Conservation (phyloP, 2,888 invertebrate genomes). For the Agonopterix arenella region DNA sequence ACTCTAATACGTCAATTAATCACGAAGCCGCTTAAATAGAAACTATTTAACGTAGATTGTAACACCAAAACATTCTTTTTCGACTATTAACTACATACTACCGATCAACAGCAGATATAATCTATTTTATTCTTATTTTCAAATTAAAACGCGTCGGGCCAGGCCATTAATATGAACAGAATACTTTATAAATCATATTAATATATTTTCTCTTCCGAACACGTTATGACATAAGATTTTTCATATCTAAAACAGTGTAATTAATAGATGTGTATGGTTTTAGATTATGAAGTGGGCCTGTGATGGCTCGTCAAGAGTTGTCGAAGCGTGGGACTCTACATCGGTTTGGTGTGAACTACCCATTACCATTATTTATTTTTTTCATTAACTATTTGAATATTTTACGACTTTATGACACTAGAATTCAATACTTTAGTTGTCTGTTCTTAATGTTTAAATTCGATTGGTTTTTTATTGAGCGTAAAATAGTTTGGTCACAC, state of each 20-base stretch:
- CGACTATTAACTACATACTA: constrained; percentile 16
- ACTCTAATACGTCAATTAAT: constrained; percentile 25
- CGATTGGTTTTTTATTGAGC: background rate
- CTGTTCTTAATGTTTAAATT: background rate
- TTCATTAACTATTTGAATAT: constrained; percentile 40
- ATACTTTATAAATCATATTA: constrained; percentile 33
- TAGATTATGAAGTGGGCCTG: constrained; percentile 38
- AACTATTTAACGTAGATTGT: constrained; percentile 22
- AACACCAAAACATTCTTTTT: constrained; percentile 20
- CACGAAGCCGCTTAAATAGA: constrained; percentile 16
- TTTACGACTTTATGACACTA: constrained; percentile 22
- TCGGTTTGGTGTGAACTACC: constrained; percentile 53
- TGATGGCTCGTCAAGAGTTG: constrained; percentile 24
- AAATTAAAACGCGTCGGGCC: constrained; percentile 20
- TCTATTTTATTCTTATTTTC: constrained; percentile 21
- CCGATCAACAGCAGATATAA: constrained; percentile 13
- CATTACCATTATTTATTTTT: constrained; percentile 60
- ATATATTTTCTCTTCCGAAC: constrained; percentile 18
- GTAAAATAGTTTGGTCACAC: constrained; percentile 29
- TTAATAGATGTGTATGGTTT: constrained; percentile 20
- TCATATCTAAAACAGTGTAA: constrained; percentile 21
- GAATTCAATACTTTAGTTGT: too few relatives aligned
- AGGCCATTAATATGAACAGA: constrained; percentile 20
- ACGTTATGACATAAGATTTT: constrained; percentile 13
- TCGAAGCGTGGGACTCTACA: constrained; percentile 47